Percentiles rank a stretch among this genome's conserved stretches.
Evolutionary conservation across 2,797 vertebrate species (phyloP).

Genomic region (Lithobates pipiens): DNA sequence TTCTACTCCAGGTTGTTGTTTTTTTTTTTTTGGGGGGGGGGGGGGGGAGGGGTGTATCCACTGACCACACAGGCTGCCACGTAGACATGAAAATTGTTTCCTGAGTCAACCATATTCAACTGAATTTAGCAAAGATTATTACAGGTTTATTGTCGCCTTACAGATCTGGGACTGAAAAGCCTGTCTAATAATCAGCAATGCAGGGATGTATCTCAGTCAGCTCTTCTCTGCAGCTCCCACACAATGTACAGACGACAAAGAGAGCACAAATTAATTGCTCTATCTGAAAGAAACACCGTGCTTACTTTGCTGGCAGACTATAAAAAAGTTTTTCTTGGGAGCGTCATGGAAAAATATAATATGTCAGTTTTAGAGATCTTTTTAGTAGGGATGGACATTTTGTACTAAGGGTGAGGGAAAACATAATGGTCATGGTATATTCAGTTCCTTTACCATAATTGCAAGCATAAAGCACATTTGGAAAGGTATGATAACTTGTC

Average conservation of each 20-base stretch:
- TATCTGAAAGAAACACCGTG: background rate
- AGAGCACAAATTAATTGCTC: conserved; percentile 37
- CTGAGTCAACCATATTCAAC: background rate
- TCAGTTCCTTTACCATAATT: background rate
- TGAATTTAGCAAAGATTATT: background rate
- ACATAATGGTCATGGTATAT: background rate
- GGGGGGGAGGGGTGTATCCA: too few relatives aligned
- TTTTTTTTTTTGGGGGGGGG: too few relatives aligned
- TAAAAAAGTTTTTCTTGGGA: conserved; percentile 21
- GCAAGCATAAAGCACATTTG: background rate
- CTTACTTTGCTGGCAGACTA: background rate
- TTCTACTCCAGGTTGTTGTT: too few relatives aligned
- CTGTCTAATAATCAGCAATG: background rate
- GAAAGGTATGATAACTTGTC: background rate
- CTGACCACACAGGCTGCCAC: too few relatives aligned
- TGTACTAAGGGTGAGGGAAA: background rate
- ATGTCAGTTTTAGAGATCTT: background rate
- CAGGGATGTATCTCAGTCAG: background rate
- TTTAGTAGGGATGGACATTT: background rate
- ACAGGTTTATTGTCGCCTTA: background rate
- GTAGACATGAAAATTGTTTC: too few relatives aligned
- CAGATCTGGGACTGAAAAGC: background rate
- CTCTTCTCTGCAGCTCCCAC: conserved; percentile 8
- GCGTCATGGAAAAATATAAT: background rate
- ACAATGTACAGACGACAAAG: conserved; percentile 32